These are phyloP conservation scores for Emydoidea blandingii DNA, from an alignment of 2,797 vertebrate genomes.

Conservation along the genomic window DNA sequence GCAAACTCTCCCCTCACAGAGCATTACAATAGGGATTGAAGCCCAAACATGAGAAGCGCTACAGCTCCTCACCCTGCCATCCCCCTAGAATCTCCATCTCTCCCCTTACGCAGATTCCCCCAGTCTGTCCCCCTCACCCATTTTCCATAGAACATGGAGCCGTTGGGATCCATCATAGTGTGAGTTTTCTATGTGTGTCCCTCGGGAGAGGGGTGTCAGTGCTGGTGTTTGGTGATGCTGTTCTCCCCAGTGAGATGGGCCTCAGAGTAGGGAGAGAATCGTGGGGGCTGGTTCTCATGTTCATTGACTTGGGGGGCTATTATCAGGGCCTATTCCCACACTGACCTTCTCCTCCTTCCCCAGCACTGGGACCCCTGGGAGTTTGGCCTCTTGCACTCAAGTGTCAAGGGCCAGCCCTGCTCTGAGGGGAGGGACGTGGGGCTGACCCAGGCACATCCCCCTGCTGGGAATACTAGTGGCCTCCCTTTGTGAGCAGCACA, in stretches of 20 bases:
- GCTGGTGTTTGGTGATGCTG: not conserved
- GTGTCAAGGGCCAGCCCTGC: fast-evolving
- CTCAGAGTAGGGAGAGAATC: not conserved
- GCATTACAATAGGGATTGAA: not conserved
- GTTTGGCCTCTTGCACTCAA: not conserved
- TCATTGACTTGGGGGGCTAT: not conserved
- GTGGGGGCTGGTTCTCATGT: not conserved
- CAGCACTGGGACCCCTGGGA: not conserved
- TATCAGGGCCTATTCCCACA: not conserved
- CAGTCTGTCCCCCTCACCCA: too few relatives aligned
- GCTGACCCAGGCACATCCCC: not conserved
- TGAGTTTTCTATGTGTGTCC: too few relatives aligned
- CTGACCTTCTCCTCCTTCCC: not conserved
- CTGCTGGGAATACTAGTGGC: not conserved
- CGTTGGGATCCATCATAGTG: not conserved
- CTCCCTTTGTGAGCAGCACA: not conserved
- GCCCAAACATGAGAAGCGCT: not conserved
- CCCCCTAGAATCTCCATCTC: not conserved
- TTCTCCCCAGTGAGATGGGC: not conserved
- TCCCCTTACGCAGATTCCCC: too few relatives aligned
- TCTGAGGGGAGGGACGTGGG: fast-evolving
- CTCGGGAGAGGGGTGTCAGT: not conserved
- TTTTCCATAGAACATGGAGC: too few relatives aligned
- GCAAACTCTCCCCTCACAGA: not conserved
- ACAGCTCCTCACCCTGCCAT: not conserved